Conservation (phyloP, 2,888 invertebrate species). For the Hecatera dysodea region DNA sequence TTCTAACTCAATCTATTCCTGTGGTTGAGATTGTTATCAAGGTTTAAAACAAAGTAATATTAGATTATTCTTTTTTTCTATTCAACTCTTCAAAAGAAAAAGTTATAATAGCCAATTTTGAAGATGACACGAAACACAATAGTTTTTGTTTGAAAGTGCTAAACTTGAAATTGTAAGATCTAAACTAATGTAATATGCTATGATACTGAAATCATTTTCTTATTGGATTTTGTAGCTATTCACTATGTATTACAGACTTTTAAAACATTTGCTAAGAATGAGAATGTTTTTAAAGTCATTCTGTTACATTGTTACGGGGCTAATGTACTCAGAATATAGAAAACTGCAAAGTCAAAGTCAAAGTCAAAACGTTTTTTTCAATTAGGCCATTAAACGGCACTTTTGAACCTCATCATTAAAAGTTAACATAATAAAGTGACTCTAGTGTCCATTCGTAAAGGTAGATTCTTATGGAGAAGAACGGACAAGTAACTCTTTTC, state of each 20-base stretch:
- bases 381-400: too few relatives aligned
- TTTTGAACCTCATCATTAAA: too few relatives aligned
- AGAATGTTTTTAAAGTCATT: too few relatives aligned
- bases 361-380: too few relatives aligned
- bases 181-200: slow-evolving; percentile 22
- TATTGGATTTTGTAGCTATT: slow-evolving; percentile 15
- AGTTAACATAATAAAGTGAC: too few relatives aligned
- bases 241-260: background rate
- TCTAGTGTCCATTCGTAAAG: too few relatives aligned
- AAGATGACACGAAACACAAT: slow-evolving; percentile 38
- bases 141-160: slow-evolving; percentile 31
- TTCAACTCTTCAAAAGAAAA: slow-evolving; percentile 30
- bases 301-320: too few relatives aligned
- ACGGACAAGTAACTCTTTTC: too few relatives aligned
- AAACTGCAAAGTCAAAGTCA: too few relatives aligned
- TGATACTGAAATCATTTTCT: background rate
- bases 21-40: background rate
- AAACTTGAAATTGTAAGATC: slow-evolving; percentile 32
- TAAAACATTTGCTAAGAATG: too few relatives aligned
- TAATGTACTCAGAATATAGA: too few relatives aligned
- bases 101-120: slow-evolving; percentile 47
- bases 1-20: background rate
- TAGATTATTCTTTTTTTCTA: slow-evolving; percentile 33
- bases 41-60: slow-evolving; percentile 10
- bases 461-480: too few relatives aligned